phyloP scores from a whole-genome alignment of 2,797 vertebrate species.

The Fratercula arctica region DNA sequence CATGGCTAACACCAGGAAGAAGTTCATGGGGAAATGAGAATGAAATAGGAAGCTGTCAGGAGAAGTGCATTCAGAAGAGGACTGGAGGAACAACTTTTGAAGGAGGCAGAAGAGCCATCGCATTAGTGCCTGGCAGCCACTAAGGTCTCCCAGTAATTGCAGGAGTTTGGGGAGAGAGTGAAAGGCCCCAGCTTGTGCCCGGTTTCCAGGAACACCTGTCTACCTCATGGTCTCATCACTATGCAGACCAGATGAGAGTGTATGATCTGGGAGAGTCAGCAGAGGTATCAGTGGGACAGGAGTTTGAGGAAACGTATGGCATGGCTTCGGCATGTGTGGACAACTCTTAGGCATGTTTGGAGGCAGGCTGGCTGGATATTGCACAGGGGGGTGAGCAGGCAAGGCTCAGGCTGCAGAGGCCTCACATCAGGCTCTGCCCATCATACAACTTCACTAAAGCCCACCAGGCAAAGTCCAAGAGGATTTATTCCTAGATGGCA shows the following conservation, averaged over 20 bases:
- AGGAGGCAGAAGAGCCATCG: background rate
- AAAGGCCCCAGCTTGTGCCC: background rate
- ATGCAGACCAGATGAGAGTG: background rate
- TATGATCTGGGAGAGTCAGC: background rate
- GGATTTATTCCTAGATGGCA: background rate
- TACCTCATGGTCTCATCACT: background rate
- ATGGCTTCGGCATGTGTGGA: background rate
- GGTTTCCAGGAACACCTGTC: background rate
- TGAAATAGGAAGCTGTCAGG: background rate
- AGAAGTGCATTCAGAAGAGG: background rate
- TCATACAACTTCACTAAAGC: background rate
- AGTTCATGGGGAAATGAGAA: background rate
- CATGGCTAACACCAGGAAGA: background rate
- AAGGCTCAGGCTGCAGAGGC: background rate
- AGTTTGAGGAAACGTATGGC: background rate
- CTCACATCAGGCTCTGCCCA: accelerated
- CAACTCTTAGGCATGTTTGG: background rate
- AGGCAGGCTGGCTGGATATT: background rate
- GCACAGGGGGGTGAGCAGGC: background rate
- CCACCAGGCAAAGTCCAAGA: background rate
- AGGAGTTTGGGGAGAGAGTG: background rate
- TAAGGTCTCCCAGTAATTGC: background rate
- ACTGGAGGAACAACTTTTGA: background rate
- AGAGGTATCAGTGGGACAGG: background rate
- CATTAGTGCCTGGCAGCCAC: background rate